A percentile compares a stretch with the other conserved stretches of the same genome.
Evolutionary conservation across 2,113 vertebrate genomes (phyloP).

Genomic region (Mus musculus): DNA sequence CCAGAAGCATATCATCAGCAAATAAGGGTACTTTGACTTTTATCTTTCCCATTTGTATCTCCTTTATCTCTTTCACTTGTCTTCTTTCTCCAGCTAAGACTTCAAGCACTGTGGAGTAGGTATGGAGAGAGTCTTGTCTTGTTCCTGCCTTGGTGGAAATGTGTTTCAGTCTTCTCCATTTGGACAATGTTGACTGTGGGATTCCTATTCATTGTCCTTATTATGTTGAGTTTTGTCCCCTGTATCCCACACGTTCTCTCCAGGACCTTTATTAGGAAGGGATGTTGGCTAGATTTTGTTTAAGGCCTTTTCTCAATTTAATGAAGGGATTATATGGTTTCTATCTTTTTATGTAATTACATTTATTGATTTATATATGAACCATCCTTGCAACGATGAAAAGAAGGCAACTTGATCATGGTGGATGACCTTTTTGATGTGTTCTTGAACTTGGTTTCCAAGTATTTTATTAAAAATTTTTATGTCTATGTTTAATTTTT

Average conservation of each 20-base stretch:
- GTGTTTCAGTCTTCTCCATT: neutral
- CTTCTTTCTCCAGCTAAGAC: too few species aligned
- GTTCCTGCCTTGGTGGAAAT: neutral
- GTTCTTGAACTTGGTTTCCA: neutral
- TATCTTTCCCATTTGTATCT: too few species aligned
- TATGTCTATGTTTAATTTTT: neutral
- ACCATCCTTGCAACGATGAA: too few species aligned
- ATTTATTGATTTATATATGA: neutral
- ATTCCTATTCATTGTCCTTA: neutral
- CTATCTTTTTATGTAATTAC: neutral
- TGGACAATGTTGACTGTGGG: neutral
- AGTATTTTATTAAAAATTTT: neutral
- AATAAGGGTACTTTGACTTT: too few species aligned
- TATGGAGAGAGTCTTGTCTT: neutral
- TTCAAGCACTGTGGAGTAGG: too few species aligned
- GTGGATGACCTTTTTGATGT: neutral
- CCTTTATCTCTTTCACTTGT: too few species aligned
- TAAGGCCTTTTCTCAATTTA: neutral
- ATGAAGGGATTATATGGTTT: neutral
- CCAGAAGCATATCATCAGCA: too few species aligned
- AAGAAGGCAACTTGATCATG: neutral
- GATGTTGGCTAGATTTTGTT: neutral
- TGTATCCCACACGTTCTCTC: neutral
- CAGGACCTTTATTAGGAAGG: neutral
- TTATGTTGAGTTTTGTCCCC: neutral